These are phyloP conservation scores for Pogonus chalceus DNA, from an alignment of 1,140 invertebrate genomes.

Conservation along the genomic window DNA sequence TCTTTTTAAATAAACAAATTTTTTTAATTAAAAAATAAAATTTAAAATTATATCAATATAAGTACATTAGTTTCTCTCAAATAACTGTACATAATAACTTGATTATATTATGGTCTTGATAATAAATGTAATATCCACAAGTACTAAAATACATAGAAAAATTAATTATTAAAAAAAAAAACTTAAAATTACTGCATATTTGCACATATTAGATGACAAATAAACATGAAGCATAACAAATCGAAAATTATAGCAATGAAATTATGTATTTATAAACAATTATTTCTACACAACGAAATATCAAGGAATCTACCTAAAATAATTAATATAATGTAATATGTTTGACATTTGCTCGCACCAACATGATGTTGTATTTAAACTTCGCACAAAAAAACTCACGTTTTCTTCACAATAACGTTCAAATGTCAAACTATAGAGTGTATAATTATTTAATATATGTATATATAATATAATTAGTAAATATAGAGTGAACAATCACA, in stretches of 20 bases:
- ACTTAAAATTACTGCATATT: not conserved
- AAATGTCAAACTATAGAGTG: not conserved
- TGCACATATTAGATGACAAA: not conserved
- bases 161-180: not conserved
- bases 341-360: not conserved
- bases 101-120: not conserved
- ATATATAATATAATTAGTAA: not conserved
- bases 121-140: constrained; percentile 4
- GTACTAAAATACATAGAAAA: not conserved
- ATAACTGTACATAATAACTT: not conserved
- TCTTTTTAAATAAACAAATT: not conserved
- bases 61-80: not conserved
- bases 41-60: not conserved
- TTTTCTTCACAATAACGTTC: not conserved
- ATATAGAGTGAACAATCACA: not conserved
- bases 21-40: not conserved
- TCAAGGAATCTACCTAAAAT: not conserved
- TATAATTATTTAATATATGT: not conserved
- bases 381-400: not conserved
- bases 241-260: not conserved
- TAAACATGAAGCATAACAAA: not conserved
- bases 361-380: not conserved
- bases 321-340: not conserved
- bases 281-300: not conserved
- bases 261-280: not conserved